phyloP scores from a whole-genome alignment of 2,113 vertebrate species.

The Archilochus colubris region DNA sequence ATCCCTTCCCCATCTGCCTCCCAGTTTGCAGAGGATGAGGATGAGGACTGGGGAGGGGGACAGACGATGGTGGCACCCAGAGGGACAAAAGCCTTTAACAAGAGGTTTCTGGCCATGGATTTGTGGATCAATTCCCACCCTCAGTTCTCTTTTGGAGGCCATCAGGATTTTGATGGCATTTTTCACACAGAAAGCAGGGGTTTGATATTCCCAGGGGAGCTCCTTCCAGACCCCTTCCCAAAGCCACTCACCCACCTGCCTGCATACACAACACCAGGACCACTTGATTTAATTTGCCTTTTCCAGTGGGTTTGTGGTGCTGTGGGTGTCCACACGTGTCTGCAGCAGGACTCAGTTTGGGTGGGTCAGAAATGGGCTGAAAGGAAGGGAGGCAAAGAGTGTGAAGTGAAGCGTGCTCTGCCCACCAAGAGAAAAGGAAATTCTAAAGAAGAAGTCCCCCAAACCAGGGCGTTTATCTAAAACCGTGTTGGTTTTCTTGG shows the following conservation, averaged over 20 bases:
- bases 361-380: not conserved
- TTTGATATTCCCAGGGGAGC: not conserved
- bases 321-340: accelerated
- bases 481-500: accelerated
- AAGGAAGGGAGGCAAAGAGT: accelerated
- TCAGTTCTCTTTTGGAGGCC: not conserved
- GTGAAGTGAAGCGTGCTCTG: accelerated
- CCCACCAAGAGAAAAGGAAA: not conserved
- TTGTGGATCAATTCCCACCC: accelerated
- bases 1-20: not conserved
- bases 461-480: not conserved
- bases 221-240: not conserved
- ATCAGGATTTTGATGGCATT: not conserved
- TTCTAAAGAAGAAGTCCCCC: not conserved
- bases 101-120: not conserved
- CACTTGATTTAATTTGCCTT: not conserved
- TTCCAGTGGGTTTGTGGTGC: accelerated
- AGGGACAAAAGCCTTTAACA: not conserved
- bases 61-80: not conserved
- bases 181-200: not conserved
- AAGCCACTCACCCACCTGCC: accelerated
- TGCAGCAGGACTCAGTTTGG: not conserved
- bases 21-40: accelerated
- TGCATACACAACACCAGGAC: not conserved
- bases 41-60: not conserved